phyloP scores from a whole-genome alignment of 2,888 invertebrate species.

The Muscina levida region DNA sequence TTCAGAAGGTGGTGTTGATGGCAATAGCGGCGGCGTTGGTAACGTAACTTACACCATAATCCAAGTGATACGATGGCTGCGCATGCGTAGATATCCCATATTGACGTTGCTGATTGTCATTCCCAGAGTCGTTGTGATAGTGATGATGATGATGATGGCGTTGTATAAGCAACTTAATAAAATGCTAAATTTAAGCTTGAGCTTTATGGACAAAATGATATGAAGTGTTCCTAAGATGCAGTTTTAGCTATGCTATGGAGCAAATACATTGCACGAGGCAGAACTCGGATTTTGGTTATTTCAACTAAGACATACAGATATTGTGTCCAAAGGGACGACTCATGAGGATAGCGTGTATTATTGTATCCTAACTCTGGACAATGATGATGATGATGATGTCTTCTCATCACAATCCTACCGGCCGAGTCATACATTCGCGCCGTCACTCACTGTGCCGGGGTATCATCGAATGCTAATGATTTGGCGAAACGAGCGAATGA shows the following conservation, averaged over 20 bases:
- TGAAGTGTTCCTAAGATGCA: no score
- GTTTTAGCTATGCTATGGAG: no score
- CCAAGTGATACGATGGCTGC: not conserved
- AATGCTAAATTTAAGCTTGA: conserved; percentile 55
- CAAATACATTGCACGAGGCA: no score
- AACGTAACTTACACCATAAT: conserved; percentile 28
- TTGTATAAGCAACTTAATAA: conserved; percentile 61
- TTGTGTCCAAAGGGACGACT: no score
- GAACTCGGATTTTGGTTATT: no score
- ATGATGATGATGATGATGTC: not conserved
- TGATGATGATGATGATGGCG: conserved; percentile 37
- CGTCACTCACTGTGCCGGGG: conserved; percentile 3
- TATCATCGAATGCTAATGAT: conserved; percentile 74
- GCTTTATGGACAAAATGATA: conserved; percentile 41
- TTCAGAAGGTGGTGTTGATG: not conserved
- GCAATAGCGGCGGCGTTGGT: conserved; percentile 22
- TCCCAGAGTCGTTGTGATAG: not conserved
- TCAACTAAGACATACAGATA: no score
- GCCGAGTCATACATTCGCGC: conserved; percentile 1
- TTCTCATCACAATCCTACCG: conserved; percentile 5
- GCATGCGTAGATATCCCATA: not conserved
- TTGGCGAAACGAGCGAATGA: conserved; percentile 79
- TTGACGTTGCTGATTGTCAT: conserved; percentile 5
- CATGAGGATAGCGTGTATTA: not conserved
- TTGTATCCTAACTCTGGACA: no score